A percentile compares a stretch with the other conserved stretches of the same genome.
These are phyloP conservation scores for Acanthurus leucopareius DNA, from an alignment of 2,797 vertebrate genomes.

Conservation along the genomic window DNA sequence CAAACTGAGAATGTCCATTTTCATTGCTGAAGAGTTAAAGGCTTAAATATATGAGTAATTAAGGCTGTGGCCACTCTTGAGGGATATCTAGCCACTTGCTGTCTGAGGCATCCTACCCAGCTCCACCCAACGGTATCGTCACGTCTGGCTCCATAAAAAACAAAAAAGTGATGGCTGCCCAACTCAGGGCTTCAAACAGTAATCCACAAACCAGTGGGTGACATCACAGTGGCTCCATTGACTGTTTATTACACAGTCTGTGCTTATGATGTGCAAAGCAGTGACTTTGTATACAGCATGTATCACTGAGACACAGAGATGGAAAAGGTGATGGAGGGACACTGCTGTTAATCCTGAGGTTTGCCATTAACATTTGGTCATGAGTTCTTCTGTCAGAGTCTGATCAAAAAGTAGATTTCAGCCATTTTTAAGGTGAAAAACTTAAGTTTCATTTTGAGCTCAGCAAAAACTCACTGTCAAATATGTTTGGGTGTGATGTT, in stretches of 20 bases:
- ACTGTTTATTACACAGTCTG: not conserved
- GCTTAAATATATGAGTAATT: too few species aligned
- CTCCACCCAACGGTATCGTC: too few species aligned
- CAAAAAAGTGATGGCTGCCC: not conserved
- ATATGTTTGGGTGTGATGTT: conserved; percentile 49
- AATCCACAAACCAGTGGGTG: not conserved
- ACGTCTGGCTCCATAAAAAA: too few species aligned
- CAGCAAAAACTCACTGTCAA: conserved; percentile 30
- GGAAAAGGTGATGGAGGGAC: conserved; percentile 13
- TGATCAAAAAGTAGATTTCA: conserved; percentile 46
- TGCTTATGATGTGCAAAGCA: not conserved
- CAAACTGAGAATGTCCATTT: not conserved
- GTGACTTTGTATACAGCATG: not conserved
- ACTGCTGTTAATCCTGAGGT: conserved; percentile 14
- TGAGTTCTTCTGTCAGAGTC: conserved; percentile 21
- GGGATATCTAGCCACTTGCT: too few species aligned
- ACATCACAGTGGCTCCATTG: not conserved
- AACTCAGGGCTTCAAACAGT: not conserved
- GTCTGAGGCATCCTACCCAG: too few species aligned
- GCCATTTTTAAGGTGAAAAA: conserved; percentile 44
- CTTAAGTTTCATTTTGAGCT: conserved; percentile 43
- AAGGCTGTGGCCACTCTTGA: too few species aligned
- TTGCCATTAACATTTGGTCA: conserved; percentile 12
- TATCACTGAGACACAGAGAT: conserved; percentile 1
- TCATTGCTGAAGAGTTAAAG: not conserved